Percentiles rank a stretch among this genome's conserved stretches.
Conservation (phyloP, 2,797 vertebrate species). For the Fringilla coelebs region DNA sequence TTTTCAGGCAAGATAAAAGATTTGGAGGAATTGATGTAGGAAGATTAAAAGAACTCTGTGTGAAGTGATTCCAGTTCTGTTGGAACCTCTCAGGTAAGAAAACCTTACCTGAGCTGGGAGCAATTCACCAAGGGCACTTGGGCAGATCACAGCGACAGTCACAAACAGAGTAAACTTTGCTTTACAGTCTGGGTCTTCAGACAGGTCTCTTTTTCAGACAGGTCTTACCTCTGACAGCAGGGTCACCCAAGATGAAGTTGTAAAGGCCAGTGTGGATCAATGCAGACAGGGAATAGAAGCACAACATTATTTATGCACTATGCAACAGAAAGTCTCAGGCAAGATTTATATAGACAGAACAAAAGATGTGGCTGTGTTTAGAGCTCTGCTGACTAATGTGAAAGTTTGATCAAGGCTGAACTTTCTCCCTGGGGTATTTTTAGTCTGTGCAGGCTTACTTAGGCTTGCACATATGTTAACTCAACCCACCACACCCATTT, state of each 20-base stretch:
- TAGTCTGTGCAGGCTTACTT: background rate
- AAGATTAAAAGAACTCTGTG: background rate
- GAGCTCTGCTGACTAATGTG: background rate
- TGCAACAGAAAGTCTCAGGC: background rate
- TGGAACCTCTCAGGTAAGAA: background rate
- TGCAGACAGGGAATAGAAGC: background rate
- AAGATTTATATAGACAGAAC: background rate
- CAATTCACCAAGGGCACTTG: background rate
- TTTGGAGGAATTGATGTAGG: background rate
- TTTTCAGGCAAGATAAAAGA: background rate
- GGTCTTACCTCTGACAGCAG: background rate
- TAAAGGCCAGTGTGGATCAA: slow-evolving; percentile 24
- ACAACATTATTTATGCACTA: background rate
- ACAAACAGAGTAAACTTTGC: background rate
- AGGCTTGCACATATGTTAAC: background rate
- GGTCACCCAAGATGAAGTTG: slow-evolving; percentile 9
- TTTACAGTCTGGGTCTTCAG: background rate
- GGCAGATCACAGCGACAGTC: background rate
- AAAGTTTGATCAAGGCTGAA: background rate
- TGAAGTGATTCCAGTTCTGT: background rate
- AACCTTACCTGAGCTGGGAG: background rate
- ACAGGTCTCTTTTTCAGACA: background rate
- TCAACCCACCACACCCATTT: background rate
- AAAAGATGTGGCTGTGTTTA: background rate
- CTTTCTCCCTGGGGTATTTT: background rate